Evolutionary conservation across 2,888 invertebrate species (phyloP), one percentile per base, ranked within the genome.

Genomic region (Stratiomys singularior): DNA sequence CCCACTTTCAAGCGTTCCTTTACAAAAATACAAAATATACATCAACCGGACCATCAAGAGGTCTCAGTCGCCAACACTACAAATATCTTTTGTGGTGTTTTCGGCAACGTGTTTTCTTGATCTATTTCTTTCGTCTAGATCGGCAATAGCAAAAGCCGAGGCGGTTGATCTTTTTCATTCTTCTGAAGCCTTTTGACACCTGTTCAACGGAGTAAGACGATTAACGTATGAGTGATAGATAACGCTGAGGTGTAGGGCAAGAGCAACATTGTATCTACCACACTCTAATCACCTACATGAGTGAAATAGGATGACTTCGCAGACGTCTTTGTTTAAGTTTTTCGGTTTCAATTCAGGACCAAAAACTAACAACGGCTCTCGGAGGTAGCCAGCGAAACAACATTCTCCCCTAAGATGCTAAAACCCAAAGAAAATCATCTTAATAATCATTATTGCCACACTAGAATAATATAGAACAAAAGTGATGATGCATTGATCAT

Each of bases 171-270:
- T 44, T 58, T 30, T 21, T 27, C 11, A 58, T 74, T 74, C 37
- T 30, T 60, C 11, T 74, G 23, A 74, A 74, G 74, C 58, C 74
- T 74, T 74, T 74, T 58, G 74, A 74, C 74, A 74, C 74, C 74
- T 74, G 74, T 74, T 74, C 23, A 15, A 11, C 37, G 23, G 28
- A 58, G 60, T 44, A 18, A 56, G 72, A 15, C 30, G 44, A 25
- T 69, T 69, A 69, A 15, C 69, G 27, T 69, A 47, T 21, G 21
- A 69, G 30, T 25, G 69, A 15, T 47, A 69, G 52, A 60, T 11
- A 15, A 60, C 23, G 23, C n/a, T 9, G 60, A 23, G 7, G 60
- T 60, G 60, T 60, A 5, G 60, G 21, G 23, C 9, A 37, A n/a
- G n/a, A n/a, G n/a, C n/a, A n/a, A n/a, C n/a, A n/a, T n/a, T n/a